phyloP scores from a whole-genome alignment of 1,140 invertebrate species.

The Charaxes varanes region DNA sequence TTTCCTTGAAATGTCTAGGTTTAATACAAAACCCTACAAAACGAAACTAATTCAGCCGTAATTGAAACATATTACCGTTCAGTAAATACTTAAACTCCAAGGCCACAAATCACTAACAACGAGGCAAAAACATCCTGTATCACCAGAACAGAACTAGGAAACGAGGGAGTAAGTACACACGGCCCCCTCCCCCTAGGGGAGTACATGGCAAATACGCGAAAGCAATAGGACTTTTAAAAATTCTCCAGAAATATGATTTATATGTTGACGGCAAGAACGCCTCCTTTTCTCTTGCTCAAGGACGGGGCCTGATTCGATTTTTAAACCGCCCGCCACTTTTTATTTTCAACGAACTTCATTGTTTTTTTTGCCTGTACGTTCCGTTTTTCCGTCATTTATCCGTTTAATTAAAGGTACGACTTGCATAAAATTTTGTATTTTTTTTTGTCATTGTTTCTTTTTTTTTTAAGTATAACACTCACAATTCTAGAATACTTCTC shows the following conservation, averaged over 20 bases:
- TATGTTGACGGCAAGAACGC: slow-evolving; percentile 68
- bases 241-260: slow-evolving; percentile 74
- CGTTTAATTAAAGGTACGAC: slow-evolving; percentile 9
- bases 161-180: slow-evolving; percentile 72
- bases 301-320: slow-evolving; percentile 70
- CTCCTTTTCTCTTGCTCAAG: slow-evolving; percentile 60
- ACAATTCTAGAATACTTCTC: too few species aligned
- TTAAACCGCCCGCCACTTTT: slow-evolving; percentile 54
- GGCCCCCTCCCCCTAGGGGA: slow-evolving; percentile 45
- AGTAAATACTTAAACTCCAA: slow-evolving; percentile 12
- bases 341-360: slow-evolving; percentile 24
- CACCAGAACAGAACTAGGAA: slow-evolving; percentile 61
- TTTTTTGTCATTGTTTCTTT: not conserved
- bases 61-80: slow-evolving; percentile 1
- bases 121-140: slow-evolving; percentile 41
- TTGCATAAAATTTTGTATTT: slow-evolving; percentile 7
- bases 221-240: slow-evolving; percentile 75
- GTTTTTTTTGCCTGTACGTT: slow-evolving; percentile 12
- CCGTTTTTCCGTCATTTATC: slow-evolving; percentile 9
- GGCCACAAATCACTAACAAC: slow-evolving; percentile 31
- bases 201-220: slow-evolving; percentile 74
- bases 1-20: too few species aligned
- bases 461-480: not conserved
- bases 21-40: not conserved
- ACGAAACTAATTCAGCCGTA: not conserved